Conservation (phyloP, 2,888 invertebrate genomes). For the Bugula neritina region DNA sequence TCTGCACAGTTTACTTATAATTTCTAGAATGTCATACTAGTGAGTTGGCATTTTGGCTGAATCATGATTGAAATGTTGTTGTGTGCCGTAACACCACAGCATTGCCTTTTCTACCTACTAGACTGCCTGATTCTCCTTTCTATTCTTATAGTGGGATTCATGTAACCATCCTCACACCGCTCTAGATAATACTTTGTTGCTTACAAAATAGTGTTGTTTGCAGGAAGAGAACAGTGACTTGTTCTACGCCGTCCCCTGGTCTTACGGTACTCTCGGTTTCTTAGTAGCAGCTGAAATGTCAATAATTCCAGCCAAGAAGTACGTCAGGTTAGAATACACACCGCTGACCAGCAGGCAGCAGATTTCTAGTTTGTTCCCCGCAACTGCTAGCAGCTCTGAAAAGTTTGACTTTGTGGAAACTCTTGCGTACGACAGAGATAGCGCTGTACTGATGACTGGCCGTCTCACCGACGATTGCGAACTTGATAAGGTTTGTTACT, state of each 20-base stretch:
- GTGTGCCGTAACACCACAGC: too few species aligned
- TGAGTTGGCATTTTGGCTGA: too few species aligned
- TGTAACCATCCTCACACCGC: too few species aligned
- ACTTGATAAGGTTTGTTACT: background rate
- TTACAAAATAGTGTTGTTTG: constrained; percentile 23
- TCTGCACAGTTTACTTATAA: too few species aligned
- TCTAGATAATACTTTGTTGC: too few species aligned
- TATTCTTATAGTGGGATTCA: too few species aligned
- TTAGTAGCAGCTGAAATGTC: constrained; percentile 66
- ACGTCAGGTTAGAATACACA: constrained; percentile 61
- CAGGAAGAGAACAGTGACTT: constrained; percentile 68
- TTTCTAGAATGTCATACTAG: too few species aligned
- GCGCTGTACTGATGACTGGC: constrained; percentile 72
- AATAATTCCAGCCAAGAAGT: constrained; percentile 67
- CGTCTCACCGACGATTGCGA: constrained; percentile 60
- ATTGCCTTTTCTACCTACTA: too few species aligned
- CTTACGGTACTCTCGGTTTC: constrained; percentile 77
- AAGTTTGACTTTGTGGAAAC: constrained; percentile 71
- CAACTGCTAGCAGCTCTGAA: constrained; percentile 56
- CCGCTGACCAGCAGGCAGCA: constrained; percentile 56
- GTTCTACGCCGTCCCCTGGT: constrained; percentile 76
- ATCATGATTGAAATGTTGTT: too few species aligned
- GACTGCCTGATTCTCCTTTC: too few species aligned
- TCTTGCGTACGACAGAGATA: constrained; percentile 62
- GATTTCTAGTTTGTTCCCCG: constrained; percentile 53